Evolutionary conservation across 2,797 vertebrate species (phyloP).

Genomic region (Smutsia gigantea): DNA sequence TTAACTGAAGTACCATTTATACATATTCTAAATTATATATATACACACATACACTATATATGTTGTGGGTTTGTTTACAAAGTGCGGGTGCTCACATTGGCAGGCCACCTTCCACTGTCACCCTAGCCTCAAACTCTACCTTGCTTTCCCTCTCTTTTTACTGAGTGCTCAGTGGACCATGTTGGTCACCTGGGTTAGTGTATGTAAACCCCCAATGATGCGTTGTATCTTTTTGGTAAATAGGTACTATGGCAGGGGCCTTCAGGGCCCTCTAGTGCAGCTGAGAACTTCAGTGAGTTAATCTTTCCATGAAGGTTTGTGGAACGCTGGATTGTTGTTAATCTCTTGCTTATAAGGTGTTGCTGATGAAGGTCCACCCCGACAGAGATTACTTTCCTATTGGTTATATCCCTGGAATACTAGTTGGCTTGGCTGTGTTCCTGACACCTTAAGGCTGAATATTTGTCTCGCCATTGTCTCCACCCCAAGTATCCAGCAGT

Average conservation of each 20-base stretch:
- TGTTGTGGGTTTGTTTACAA: background rate
- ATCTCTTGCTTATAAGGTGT: background rate
- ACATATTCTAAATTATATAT: background rate
- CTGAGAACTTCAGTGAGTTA: too few relatives aligned
- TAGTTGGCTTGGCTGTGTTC: background rate
- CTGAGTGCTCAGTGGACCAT: background rate
- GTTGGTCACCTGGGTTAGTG: background rate
- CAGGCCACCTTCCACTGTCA: background rate
- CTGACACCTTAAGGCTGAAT: background rate
- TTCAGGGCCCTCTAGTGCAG: too few relatives aligned
- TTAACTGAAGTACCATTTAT: background rate
- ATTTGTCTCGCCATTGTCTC: background rate
- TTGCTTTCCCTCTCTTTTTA: background rate
- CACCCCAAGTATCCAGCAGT: fast-evolving
- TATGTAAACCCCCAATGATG: too few relatives aligned
- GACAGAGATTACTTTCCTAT: background rate
- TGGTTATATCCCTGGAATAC: background rate
- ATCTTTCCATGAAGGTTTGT: background rate
- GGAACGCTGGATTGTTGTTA: background rate
- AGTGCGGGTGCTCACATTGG: background rate
- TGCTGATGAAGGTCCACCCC: background rate
- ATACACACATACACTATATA: background rate
- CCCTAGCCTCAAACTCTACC: background rate
- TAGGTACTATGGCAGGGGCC: background rate
- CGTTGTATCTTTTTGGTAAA: background rate